Evolutionary conservation across 2,797 vertebrate genomes (phyloP).

Genomic region (Peromyscus attwateri): DNA sequence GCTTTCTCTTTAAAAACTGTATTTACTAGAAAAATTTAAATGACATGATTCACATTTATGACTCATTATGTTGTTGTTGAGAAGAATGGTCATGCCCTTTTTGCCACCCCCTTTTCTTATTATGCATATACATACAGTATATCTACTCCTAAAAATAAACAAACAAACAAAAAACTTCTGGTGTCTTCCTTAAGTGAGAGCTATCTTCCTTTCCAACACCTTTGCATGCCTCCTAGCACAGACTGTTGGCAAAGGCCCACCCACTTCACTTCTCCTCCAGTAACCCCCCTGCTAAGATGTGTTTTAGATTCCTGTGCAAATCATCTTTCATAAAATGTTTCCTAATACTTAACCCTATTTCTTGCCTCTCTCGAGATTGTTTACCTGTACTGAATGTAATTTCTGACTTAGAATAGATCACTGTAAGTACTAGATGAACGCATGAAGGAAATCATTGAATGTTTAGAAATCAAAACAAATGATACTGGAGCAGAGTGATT

Average conservation of each 20-base stretch:
- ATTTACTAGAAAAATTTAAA: slow-evolving; percentile 53
- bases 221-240: neutral
- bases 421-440: neutral
- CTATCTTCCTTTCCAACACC: neutral
- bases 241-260: neutral
- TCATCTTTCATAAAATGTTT: slow-evolving; percentile 6
- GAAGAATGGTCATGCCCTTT: neutral
- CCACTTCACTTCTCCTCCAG: neutral
- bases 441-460: neutral
- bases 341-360: neutral
- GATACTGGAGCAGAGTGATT: neutral
- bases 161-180: neutral
- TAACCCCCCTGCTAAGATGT: neutral
- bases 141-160: neutral
- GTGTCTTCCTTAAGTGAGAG: neutral
- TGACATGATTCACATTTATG: neutral
- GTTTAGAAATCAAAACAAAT: neutral
- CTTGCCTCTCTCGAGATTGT: neutral
- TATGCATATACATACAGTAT: neutral
- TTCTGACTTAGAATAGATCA: slow-evolving; percentile 11
- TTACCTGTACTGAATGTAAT: neutral
- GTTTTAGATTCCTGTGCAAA: neutral
- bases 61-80: slow-evolving; percentile 14
- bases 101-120: neutral
- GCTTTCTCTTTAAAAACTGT: neutral